Evolutionary conservation across 2,888 invertebrate genomes (phyloP).

Genomic region (Prosapia bicincta): DNA sequence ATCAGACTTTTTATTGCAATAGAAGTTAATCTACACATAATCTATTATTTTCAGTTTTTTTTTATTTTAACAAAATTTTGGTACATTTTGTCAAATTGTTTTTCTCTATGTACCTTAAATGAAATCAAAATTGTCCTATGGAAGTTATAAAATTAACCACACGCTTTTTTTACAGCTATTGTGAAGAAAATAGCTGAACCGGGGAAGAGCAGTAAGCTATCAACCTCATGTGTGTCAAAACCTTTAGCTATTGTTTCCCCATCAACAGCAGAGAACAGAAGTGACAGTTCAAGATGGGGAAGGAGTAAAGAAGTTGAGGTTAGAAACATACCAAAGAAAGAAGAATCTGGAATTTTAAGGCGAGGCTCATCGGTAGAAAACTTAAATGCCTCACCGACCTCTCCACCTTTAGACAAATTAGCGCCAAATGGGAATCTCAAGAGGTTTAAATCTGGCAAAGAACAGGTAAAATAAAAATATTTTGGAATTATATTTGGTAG

Average conservation of each 20-base stretch:
- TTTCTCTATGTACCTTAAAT: no score
- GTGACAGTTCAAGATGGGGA: background rate
- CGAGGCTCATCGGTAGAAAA: slow-evolving; percentile 21
- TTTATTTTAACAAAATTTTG: no score
- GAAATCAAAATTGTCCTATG: no score
- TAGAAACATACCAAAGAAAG: background rate
- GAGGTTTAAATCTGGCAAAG: slow-evolving; percentile 48
- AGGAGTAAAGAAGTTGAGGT: slow-evolving; percentile 2
- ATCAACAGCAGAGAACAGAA: background rate
- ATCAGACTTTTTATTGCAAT: no score
- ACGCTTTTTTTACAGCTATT: slow-evolving; percentile 29
- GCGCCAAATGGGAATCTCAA: slow-evolving; percentile 45
- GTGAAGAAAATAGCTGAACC: slow-evolving; percentile 36
- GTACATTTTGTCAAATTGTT: no score
- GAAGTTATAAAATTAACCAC: no score
- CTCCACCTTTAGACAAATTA: slow-evolving; percentile 13
- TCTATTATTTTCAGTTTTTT: no score
- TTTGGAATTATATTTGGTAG: no score
- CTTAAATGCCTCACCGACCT: slow-evolving; percentile 6
- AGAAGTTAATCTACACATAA: no score
- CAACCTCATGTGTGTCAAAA: background rate
- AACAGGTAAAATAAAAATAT: slow-evolving; percentile 41
- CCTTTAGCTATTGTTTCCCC: slow-evolving; percentile 19
- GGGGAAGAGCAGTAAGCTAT: slow-evolving; percentile 20
- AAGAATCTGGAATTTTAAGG: background rate